Evolutionary conservation across 2,888 invertebrate genomes (phyloP), one percentile per base, ranked within the genome.

Genomic region (Lucinisca nassula): DNA sequence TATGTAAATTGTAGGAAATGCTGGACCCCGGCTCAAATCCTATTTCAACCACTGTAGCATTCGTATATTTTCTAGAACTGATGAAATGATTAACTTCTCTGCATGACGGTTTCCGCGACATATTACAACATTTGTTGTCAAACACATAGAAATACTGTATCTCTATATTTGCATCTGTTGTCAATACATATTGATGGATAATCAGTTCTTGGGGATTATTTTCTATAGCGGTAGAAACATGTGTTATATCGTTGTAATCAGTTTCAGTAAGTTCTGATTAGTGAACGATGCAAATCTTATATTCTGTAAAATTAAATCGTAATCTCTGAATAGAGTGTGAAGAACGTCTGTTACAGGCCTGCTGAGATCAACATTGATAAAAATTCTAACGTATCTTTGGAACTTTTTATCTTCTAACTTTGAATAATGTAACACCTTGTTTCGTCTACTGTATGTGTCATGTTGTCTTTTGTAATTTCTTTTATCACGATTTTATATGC

Each of bases 91-190:
- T 45, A 45, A 17, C 8, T 12, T 45, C n/a, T 45, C 45, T 17
- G 45, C 67, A 4, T 67, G 67, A 67, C 2, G 32, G 32, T 4
- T n/a, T 67, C 35, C 24, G 35, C 35, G 21, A 67, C 67, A 67
- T 35, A 67, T 67, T 67, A 67, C 27, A 67, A 32, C 67, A 67
- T 67, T 67, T 67, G 67, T 67, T 67, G 67, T 67, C 67, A 67
- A 67, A 67, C 67, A 67, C 14, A 3, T 17, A 67, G 35, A 67
- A 30, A 67, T 35, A 67, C 35, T 32, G 35, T 67, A 67, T 67
- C 67, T 35, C 27, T 67, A 67, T 35, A 67, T 35, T 35, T 10
- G 30, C 67, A 67, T 67, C 67, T 67, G 67, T 67, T 67, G 67
- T 67, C 67, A 67, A 67, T 35, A 67, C 67, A 67, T 67, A 67